These are phyloP conservation scores for Drosophila pegasa DNA, from an alignment of 2,888 invertebrate species.

Conservation along the genomic window DNA sequence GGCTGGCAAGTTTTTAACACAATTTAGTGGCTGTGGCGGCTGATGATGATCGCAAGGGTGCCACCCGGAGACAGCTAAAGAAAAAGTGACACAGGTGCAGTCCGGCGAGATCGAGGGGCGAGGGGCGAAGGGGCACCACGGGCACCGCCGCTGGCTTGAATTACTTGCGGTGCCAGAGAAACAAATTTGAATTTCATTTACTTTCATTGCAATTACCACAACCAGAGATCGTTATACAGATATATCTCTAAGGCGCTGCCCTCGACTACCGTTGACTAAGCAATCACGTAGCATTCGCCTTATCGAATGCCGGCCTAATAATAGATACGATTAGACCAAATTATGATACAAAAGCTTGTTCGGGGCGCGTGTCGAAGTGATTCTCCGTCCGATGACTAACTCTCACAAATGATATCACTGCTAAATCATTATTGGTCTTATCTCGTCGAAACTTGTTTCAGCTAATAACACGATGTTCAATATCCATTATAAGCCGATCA, in stretches of 20 bases:
- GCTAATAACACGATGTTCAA: not conserved
- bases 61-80: slow-evolving; percentile 50
- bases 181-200: slow-evolving; percentile 77
- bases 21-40: slow-evolving; percentile 70
- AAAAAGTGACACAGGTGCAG: slow-evolving; percentile 21
- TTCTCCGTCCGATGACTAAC: slow-evolving; percentile 30
- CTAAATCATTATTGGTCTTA: slow-evolving; percentile 10
- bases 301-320: slow-evolving; percentile 6
- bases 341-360: not conserved
- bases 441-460: slow-evolving; percentile 15
- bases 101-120: not conserved
- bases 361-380: slow-evolving; percentile 13
- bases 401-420: slow-evolving; percentile 36
- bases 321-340: not conserved
- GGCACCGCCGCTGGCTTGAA: slow-evolving; percentile 63
- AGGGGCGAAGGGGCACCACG: slow-evolving; percentile 9
- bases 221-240: not conserved
- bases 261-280: slow-evolving; percentile 11
- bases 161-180: slow-evolving; percentile 58
- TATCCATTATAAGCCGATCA: not conserved
- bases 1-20: slow-evolving; percentile 74
- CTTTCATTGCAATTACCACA: slow-evolving; percentile 66
- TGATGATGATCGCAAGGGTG: slow-evolving; percentile 58
- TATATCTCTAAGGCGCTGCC: too few relatives aligned
- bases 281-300: slow-evolving; percentile 19